Conservation (phyloP, 2,797 vertebrate genomes). For the Benthosema pterotum region DNA sequence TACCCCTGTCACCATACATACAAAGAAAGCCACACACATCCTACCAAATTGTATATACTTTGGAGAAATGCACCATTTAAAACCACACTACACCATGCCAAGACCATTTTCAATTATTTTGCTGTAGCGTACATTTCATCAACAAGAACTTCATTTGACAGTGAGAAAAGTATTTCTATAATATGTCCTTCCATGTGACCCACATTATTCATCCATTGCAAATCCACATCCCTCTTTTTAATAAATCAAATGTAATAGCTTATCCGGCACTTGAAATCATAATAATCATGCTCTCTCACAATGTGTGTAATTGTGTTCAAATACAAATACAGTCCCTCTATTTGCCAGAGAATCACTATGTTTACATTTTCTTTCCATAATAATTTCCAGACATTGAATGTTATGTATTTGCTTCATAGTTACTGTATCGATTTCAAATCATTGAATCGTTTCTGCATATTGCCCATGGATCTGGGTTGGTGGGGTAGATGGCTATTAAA, state of each 20-base stretch:
- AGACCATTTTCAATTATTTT: conserved; percentile 34
- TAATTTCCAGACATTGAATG: too few relatives aligned
- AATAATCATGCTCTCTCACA: not conserved
- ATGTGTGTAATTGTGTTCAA: too few relatives aligned
- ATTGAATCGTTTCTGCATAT: too few relatives aligned
- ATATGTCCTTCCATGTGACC: conserved; percentile 20
- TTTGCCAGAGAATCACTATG: too few relatives aligned
- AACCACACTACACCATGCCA: conserved; percentile 7
- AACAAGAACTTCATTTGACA: conserved; percentile 26
- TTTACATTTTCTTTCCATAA: too few relatives aligned
- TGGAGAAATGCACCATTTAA: too few relatives aligned
- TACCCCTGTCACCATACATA: too few relatives aligned
- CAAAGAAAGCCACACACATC: not conserved
- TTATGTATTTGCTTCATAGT: too few relatives aligned
- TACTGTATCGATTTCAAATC: too few relatives aligned
- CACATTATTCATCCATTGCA: conserved; percentile 15
- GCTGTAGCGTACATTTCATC: conserved; percentile 45
- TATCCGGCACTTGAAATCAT: conserved; percentile 4
- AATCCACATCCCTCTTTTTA: conserved; percentile 3
- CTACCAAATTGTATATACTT: conserved; percentile 4
- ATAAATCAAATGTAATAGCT: conserved; percentile 23
- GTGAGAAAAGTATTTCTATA: conserved; percentile 7
- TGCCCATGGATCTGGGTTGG: conserved; percentile 47
- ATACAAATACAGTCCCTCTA: too few relatives aligned
- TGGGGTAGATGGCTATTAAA: conserved; percentile 26